phyloP scores from a whole-genome alignment of 1,140 invertebrate genomes.

The Sminthurinus signatus region DNA sequence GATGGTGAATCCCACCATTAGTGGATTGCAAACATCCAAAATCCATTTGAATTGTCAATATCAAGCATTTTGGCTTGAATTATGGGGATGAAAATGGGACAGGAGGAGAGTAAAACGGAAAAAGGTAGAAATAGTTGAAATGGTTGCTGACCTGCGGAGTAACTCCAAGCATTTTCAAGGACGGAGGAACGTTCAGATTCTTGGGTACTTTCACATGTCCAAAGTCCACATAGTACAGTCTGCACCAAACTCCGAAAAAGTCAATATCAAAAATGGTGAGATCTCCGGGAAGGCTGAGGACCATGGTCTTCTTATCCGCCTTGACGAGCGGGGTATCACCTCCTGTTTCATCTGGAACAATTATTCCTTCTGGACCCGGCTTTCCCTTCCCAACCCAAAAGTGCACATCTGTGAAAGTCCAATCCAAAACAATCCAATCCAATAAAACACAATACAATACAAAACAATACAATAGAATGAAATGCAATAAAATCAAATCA shows the following conservation, averaged over 20 bases:
- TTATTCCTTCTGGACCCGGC: constrained; percentile 68
- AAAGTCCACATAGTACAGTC: constrained; percentile 83
- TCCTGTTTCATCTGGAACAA: constrained; percentile 82
- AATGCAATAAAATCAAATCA: too few relatives aligned
- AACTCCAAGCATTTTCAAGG: constrained; percentile 84
- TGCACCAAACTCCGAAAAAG: constrained; percentile 79
- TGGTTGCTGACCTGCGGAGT: constrained; percentile 72
- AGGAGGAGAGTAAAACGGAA: too few relatives aligned
- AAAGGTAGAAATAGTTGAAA: background rate
- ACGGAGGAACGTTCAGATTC: constrained; percentile 75
- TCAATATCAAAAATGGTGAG: constrained; percentile 76
- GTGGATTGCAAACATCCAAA: too few relatives aligned
- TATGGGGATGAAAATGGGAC: too few relatives aligned
- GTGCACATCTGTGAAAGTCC: constrained; percentile 65
- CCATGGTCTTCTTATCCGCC: constrained; percentile 77
- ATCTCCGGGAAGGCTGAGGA: constrained; percentile 72
- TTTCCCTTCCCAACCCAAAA: constrained; percentile 81
- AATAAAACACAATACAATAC: background rate
- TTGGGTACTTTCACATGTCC: constrained; percentile 71
- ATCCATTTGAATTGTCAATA: too few relatives aligned
- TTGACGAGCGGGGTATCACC: constrained; percentile 66
- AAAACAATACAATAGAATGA: background rate
- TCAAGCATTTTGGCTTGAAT: too few relatives aligned
- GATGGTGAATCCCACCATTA: too few relatives aligned
- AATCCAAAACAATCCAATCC: background rate